Conservation (phyloP, 1,140 invertebrate species). For the Caenorhabditis brenneri region DNA sequence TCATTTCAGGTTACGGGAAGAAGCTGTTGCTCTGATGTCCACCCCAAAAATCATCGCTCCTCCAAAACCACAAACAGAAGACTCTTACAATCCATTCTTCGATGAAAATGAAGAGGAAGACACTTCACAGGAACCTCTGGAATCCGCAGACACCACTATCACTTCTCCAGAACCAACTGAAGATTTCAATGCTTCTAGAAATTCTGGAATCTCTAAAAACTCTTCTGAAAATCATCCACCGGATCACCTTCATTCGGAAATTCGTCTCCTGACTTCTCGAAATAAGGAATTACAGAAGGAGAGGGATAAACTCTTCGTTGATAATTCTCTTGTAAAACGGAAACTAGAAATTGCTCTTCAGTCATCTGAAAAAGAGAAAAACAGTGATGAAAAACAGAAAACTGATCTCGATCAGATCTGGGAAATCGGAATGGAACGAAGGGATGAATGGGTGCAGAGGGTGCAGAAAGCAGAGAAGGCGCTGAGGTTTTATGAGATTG, state of each 20-base stretch:
- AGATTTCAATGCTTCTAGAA: too few species aligned
- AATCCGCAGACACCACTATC: too few species aligned
- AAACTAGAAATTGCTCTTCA: neutral
- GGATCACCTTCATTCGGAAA: neutral
- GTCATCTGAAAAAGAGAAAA: neutral
- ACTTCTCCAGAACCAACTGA: too few species aligned
- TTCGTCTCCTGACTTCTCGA: neutral
- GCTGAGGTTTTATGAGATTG: conserved; percentile 6
- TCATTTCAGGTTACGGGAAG: too few species aligned
- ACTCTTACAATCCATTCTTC: neutral
- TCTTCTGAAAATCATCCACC: neutral
- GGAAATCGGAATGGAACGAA: neutral
- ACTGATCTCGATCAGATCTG: conserved; percentile 8
- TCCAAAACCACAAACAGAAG: neutral
- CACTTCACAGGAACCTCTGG: too few species aligned
- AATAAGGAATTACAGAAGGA: conserved; percentile 6
- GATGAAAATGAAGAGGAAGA: neutral
- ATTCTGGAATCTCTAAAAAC: too few species aligned
- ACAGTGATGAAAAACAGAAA: too few species aligned
- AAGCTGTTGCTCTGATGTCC: too few species aligned
- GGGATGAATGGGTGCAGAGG: conserved; percentile 4
- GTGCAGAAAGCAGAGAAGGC: conserved; percentile 8
- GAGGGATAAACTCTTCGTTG: neutral
- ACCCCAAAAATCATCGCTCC: too few species aligned
- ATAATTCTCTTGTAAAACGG: neutral